Conservation (phyloP, 2,888 invertebrate species). For the Phyto melanocephala region DNA sequence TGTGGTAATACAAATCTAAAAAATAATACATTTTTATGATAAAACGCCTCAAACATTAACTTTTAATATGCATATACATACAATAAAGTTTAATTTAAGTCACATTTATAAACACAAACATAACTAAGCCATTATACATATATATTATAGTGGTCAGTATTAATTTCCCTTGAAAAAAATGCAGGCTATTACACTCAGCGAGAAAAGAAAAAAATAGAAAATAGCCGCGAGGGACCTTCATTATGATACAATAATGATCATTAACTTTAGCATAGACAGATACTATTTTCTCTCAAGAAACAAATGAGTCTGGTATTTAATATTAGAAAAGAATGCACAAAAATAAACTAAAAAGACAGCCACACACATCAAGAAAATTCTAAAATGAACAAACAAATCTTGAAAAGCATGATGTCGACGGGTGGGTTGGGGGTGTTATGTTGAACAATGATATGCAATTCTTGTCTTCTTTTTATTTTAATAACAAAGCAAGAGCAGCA, state of each 20-base stretch:
- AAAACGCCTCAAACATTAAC: constrained; percentile 24
- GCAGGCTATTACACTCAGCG: not conserved
- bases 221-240: constrained; percentile 50
- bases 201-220: not conserved
- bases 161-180: constrained; percentile 43
- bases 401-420: not conserved
- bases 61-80: not conserved
- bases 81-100: not conserved
- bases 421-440: not conserved
- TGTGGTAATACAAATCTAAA: not conserved
- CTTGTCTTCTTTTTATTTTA: not conserved
- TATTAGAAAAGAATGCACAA: constrained; percentile 5
- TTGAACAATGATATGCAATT: constrained; percentile 20
- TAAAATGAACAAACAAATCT: constrained; percentile 20
- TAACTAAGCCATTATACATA: constrained; percentile 34
- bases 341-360: constrained; percentile 20
- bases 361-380: constrained; percentile 34
- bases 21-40: not conserved
- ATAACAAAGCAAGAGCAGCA: constrained; percentile 8
- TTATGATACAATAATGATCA: not conserved
- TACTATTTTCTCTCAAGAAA: not conserved
- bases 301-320: constrained; percentile 2
- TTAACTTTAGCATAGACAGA: not conserved
- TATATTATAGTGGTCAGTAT: constrained; percentile 55
- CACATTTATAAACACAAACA: not conserved